Evolutionary conservation across 2,797 vertebrate genomes (phyloP).

Genomic region (Phrynocephalus vlangalii): DNA sequence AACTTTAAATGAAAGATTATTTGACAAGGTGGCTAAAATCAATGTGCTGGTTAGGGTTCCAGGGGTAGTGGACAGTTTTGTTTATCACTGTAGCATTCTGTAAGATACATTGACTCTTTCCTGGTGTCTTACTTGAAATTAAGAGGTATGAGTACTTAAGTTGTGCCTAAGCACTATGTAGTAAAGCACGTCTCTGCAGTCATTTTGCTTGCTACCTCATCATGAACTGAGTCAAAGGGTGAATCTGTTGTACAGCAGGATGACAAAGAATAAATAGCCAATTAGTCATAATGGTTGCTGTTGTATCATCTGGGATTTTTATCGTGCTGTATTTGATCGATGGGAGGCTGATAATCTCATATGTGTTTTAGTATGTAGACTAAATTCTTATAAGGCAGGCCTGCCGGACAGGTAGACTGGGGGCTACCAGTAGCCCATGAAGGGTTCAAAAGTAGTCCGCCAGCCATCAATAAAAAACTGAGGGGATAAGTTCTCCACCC

Average conservation of each 20-base stretch:
- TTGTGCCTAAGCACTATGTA: not conserved
- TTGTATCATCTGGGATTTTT: not conserved
- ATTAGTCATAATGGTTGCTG: not conserved
- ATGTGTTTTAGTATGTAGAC: not conserved
- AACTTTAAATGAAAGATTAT: not conserved
- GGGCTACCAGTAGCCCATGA: too few relatives aligned
- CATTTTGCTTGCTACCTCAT: not conserved
- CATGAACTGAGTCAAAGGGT: not conserved
- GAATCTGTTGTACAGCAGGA: not conserved
- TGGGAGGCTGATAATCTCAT: not conserved
- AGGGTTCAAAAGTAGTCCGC: too few relatives aligned
- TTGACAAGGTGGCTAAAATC: not conserved
- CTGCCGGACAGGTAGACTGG: too few relatives aligned
- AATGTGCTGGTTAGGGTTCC: not conserved
- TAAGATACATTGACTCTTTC: not conserved
- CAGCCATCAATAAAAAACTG: too few relatives aligned
- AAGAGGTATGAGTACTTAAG: not conserved
- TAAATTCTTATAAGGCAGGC: not conserved
- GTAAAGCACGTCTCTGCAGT: not conserved
- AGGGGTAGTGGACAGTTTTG: not conserved
- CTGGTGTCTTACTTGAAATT: conserved; percentile 7
- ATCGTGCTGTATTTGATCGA: not conserved
- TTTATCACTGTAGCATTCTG: not conserved
- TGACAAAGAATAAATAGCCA: not conserved
- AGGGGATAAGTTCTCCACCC: too few relatives aligned